A percentile compares a stretch with the other conserved stretches of the same genome.
Conservation (phyloP, 2,113 vertebrate genomes). For the Barbus barbus region DNA sequence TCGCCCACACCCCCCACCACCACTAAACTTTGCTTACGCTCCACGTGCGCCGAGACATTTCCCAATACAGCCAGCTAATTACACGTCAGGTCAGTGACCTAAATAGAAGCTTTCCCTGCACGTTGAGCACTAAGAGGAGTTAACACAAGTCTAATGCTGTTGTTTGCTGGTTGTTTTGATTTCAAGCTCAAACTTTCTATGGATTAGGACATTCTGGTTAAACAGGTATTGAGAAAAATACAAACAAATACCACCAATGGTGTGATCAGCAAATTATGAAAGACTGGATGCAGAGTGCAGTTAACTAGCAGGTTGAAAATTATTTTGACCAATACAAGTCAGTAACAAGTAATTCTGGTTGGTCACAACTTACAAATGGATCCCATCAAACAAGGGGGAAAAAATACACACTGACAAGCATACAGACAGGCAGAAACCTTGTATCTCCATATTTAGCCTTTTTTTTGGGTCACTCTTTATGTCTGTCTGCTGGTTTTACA, state of each 20-base stretch:
- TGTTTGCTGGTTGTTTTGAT: conserved; percentile 54
- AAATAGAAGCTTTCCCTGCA: conserved; percentile 61
- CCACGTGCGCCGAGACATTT: conserved; percentile 68
- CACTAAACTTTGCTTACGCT: conserved; percentile 22
- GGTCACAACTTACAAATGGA: no score
- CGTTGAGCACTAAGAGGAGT: conserved; percentile 26
- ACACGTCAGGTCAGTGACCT: conserved; percentile 64
- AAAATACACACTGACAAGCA: no score
- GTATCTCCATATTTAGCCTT: no score
- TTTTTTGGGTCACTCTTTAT: no score
- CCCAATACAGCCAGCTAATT: conserved; percentile 70
- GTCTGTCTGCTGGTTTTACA: no score
- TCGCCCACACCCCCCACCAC: neutral
- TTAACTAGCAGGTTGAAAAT: neutral
- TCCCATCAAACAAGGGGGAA: no score
- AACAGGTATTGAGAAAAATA: neutral
- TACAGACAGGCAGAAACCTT: no score
- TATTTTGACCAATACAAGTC: neutral
- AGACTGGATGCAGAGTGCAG: neutral
- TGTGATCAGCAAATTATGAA: neutral
- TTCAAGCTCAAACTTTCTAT: neutral
- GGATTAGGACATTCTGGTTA: neutral
- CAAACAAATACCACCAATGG: neutral
- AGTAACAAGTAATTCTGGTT: no score
- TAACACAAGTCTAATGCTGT: conserved; percentile 46